Percentiles rank a stretch among this genome's conserved stretches.
Evolutionary conservation across 2,797 vertebrate species (phyloP).

Genomic region (Rhinogobio ventralis): DNA sequence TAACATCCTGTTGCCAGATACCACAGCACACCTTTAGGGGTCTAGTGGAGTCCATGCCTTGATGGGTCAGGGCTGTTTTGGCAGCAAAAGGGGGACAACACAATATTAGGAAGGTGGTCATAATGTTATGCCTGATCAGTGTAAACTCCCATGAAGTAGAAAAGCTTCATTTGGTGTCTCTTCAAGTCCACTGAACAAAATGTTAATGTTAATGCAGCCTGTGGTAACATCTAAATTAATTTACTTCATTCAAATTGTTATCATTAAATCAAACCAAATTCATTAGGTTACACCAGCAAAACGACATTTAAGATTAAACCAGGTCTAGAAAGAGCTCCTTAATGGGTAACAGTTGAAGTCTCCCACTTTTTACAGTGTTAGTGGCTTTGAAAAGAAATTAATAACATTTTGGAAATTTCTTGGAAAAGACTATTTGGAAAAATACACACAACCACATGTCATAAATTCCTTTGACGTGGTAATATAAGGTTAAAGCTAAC

Average conservation of each 20-base stretch:
- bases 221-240: neutral
- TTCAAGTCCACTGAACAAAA: neutral
- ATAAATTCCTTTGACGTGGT: slow-evolving; percentile 47
- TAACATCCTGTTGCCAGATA: too few relatives aligned
- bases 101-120: too few relatives aligned
- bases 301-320: neutral
- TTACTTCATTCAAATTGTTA: neutral
- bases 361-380: neutral
- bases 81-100: too few relatives aligned
- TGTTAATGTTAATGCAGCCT: neutral
- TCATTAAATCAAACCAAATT: neutral
- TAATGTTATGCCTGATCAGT: too few relatives aligned
- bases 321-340: neutral
- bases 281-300: neutral
- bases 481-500: slow-evolving; percentile 38
- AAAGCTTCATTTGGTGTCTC: neutral
- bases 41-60: too few relatives aligned
- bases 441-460: slow-evolving; percentile 16
- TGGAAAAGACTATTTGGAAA: slow-evolving; percentile 3
- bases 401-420: slow-evolving; percentile 4
- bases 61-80: too few relatives aligned
- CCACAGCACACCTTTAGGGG: too few relatives aligned
- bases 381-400: neutral
- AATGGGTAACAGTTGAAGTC: neutral
- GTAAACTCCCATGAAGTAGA: neutral